Percentiles rank a stretch among this genome's conserved stretches.
Evolutionary conservation across 2,113 vertebrate genomes (phyloP).

Genomic region (Lepidiolamprologus cunningtoni): DNA sequence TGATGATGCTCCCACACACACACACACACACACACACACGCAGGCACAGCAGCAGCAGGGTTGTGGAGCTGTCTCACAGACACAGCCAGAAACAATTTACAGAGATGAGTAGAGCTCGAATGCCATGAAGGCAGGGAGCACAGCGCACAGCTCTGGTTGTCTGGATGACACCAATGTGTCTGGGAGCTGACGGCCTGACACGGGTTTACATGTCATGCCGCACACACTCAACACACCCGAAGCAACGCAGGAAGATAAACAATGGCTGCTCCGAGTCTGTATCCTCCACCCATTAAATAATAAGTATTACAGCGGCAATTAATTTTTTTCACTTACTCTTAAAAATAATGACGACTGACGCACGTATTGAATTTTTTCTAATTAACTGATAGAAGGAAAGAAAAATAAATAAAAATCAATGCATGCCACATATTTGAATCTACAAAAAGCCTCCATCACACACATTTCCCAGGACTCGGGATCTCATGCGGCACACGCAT

Average conservation of each 20-base stretch:
- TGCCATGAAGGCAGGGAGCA: constrained; percentile 31
- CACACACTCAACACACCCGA: constrained; percentile 12
- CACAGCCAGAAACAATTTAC: constrained; percentile 52
- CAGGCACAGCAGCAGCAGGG: neutral
- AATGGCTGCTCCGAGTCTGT: constrained; percentile 8
- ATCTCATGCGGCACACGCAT: constrained; percentile 47
- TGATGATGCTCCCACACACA: neutral
- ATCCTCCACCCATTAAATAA: neutral
- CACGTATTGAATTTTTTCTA: neutral
- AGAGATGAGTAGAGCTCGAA: constrained; percentile 32
- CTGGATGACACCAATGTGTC: constrained; percentile 59
- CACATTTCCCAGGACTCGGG: constrained; percentile 56
- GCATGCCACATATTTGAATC: neutral
- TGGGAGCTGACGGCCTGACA: constrained; percentile 53
- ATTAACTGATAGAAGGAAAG: neutral
- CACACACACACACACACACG: neutral
- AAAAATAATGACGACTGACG: neutral
- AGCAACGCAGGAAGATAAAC: constrained; percentile 28
- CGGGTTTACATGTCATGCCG: constrained; percentile 44
- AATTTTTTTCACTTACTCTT: constrained; percentile 14
- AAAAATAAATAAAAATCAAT: neutral
- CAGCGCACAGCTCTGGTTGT: constrained; percentile 30
- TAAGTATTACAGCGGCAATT: neutral
- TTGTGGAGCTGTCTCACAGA: constrained; percentile 35
- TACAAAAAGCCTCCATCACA: constrained; percentile 35